Conservation (phyloP, 2,113 vertebrate genomes). For the Phocoena phocoena region DNA sequence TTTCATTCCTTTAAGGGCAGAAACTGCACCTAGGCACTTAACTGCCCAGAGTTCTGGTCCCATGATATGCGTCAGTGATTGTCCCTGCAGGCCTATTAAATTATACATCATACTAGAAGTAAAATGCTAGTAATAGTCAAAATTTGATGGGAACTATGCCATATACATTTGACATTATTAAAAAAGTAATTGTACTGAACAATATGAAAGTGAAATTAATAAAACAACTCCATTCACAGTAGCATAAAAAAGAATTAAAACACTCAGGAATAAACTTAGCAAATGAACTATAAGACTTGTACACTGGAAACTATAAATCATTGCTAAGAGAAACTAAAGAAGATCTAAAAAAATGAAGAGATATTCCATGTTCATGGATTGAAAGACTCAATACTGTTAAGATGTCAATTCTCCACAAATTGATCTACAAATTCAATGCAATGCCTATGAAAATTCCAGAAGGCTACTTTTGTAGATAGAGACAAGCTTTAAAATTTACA, state of each 20-base stretch:
- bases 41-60: conserved; percentile 2
- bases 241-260: conserved; percentile 27
- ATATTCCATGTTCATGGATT: neutral
- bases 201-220: conserved; percentile 45
- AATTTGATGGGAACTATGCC: neutral
- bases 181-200: conserved; percentile 22
- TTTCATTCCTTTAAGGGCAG: conserved; percentile 46
- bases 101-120: neutral
- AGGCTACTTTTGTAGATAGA: conserved; percentile 28
- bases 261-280: neutral
- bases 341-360: neutral
- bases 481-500: neutral
- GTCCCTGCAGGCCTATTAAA: neutral
- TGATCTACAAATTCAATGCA: neutral
- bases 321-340: conserved; percentile 1
- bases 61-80: neutral
- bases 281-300: conserved; percentile 2
- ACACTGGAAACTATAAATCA: neutral
- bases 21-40: neutral
- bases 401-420: neutral
- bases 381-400: conserved; percentile 13
- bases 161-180: conserved; percentile 6
- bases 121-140: conserved; percentile 34
- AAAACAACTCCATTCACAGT: conserved; percentile 31
- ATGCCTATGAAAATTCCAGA: conserved; percentile 8